Conservation (phyloP, 2,888 invertebrate genomes). For the Xestia sexstrigata region DNA sequence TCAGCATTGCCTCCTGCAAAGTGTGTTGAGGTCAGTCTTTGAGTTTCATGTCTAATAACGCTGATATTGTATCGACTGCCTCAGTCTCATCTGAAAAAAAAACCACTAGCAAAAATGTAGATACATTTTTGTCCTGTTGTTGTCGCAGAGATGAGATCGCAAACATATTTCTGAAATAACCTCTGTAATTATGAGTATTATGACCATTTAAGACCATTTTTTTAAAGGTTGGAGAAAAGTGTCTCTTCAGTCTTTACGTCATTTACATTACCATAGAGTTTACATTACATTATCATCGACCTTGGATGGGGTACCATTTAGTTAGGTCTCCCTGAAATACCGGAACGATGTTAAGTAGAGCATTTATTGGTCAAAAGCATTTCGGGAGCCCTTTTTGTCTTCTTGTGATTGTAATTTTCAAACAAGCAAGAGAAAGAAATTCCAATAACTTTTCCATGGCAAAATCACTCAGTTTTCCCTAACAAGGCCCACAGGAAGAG, state of each 20-base stretch:
- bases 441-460: too few species aligned
- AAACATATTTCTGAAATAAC: background rate
- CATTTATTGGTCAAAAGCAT: background rate
- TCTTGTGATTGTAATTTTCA: background rate
- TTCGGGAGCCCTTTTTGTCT: background rate
- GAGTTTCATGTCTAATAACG: background rate
- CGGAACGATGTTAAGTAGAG: background rate
- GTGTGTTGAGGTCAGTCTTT: constrained; percentile 19
- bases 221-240: background rate
- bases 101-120: background rate
- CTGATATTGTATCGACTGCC: background rate
- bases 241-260: background rate
- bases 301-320: background rate
- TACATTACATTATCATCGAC: too few species aligned
- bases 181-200: background rate
- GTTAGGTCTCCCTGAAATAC: background rate
- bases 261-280: background rate
- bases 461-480: background rate
- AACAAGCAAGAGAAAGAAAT: background rate
- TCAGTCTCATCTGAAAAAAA: too few species aligned
- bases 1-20: background rate
- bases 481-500: background rate
- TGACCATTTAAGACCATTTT: too few species aligned
- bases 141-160: too few species aligned
- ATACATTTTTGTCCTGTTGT: background rate